Conservation (phyloP, 2,113 vertebrate genomes). For the Redunca redunca region DNA sequence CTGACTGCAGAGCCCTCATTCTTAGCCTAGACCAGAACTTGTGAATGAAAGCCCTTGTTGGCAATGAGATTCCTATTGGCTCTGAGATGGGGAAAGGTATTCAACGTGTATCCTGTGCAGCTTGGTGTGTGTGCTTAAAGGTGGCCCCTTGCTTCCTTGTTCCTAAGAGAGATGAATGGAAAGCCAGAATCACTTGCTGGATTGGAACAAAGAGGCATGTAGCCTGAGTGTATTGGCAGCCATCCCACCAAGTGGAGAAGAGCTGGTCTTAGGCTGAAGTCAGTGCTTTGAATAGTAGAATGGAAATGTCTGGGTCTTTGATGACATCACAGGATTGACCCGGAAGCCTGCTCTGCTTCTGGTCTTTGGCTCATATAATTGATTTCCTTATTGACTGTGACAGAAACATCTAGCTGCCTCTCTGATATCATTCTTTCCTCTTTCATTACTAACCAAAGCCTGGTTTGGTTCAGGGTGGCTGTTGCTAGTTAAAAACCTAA, state of each 20-base stretch:
- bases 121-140: conserved; percentile 21
- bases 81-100: not conserved
- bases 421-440: not conserved
- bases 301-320: not conserved
- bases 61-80: not conserved
- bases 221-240: not conserved
- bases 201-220: not conserved
- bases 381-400: conserved; percentile 9
- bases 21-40: not conserved
- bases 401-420: not conserved
- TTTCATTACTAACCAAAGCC: not conserved
- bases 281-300: not conserved
- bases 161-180: not conserved
- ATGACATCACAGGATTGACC: not conserved
- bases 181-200: conserved; percentile 9
- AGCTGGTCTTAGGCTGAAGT: not conserved
- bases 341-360: not conserved
- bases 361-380: not conserved
- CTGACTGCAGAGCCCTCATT: not conserved
- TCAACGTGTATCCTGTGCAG: not conserved
- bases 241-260: not conserved
- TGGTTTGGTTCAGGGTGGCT: not conserved
- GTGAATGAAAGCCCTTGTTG: not conserved
- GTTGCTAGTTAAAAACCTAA: not conserved
- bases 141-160: not conserved